These are phyloP conservation scores for Gymnosoma rotundatum DNA, from an alignment of 2,888 invertebrate species.

Conservation along the genomic window DNA sequence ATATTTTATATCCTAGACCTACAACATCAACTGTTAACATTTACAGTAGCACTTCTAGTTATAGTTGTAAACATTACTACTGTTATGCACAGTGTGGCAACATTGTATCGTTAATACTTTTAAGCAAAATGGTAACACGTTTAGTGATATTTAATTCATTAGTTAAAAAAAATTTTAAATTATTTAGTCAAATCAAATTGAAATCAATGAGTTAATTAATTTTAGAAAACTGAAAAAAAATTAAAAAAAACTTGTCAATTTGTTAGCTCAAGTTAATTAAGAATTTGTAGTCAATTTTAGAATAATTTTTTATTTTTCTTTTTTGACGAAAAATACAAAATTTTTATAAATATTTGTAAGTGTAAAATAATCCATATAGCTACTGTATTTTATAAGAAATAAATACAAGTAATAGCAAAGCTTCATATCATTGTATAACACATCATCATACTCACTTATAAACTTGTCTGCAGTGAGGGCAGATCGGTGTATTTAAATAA, in stretches of 20 bases:
- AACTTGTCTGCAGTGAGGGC: background rate
- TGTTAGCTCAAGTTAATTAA: slow-evolving; percentile 23
- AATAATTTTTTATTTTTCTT: background rate
- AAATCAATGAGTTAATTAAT: slow-evolving; percentile 43
- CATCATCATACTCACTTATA: background rate
- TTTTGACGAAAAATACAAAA: background rate
- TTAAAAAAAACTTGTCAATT: slow-evolving; percentile 35
- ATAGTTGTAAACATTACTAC: slow-evolving; percentile 4
- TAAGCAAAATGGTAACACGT: slow-evolving; percentile 1
- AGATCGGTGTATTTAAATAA: too few relatives aligned
- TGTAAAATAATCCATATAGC: too few relatives aligned
- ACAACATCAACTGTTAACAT: slow-evolving; percentile 69
- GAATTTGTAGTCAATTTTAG: slow-evolving; percentile 38
- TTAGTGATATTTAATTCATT: slow-evolving; percentile 28
- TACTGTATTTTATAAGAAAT: too few relatives aligned
- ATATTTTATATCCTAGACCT: slow-evolving; percentile 87
- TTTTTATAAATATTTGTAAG: background rate
- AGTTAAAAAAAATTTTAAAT: slow-evolving; percentile 38
- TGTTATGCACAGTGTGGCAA: slow-evolving; percentile 30
- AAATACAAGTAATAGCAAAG: slow-evolving; percentile 32
- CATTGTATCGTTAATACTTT: slow-evolving; percentile 6
- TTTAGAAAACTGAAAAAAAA: background rate
- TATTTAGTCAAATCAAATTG: slow-evolving; percentile 48
- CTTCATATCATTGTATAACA: slow-evolving; percentile 18
- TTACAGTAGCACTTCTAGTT: slow-evolving; percentile 32